phyloP scores from a whole-genome alignment of 2,113 vertebrate species.

The Dipodomys stephensi region DNA sequence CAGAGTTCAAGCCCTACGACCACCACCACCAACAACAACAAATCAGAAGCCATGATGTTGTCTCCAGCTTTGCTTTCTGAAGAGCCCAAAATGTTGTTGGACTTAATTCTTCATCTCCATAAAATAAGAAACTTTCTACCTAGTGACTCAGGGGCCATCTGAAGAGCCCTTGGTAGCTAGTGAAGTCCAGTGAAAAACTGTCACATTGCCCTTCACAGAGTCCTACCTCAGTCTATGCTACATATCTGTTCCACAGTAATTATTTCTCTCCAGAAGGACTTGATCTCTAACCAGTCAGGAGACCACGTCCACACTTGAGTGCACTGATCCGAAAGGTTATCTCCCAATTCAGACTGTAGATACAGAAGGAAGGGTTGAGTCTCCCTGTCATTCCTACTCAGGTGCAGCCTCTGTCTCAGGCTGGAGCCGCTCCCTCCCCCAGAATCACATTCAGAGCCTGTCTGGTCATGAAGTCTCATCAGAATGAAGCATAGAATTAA shows the following conservation, averaged over 20 bases:
- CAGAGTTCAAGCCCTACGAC: too few relatives aligned
- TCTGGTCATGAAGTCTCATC: not conserved
- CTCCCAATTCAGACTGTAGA: not conserved
- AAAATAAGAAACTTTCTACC: not conserved
- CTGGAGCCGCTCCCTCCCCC: not conserved
- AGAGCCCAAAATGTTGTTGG: not conserved
- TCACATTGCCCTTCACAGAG: too few relatives aligned
- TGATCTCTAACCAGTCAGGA: not conserved
- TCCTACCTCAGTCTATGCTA: not conserved
- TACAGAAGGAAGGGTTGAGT: not conserved
- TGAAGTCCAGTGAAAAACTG: not conserved
- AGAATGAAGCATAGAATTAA: not conserved
- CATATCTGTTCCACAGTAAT: not conserved
- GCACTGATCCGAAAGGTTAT: not conserved
- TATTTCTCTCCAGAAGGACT: not conserved
- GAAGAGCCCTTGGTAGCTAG: fast-evolving
- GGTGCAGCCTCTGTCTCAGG: not conserved
- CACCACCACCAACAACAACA: too few relatives aligned
- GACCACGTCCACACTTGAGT: not conserved
- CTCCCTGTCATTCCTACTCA: not conserved
- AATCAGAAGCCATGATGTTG: not conserved
- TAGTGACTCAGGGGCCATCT: too few relatives aligned
- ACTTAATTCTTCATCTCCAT: not conserved
- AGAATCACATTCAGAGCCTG: not conserved
- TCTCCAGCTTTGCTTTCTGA: not conserved